Percentiles rank a stretch among this genome's conserved stretches.
Conservation (phyloP, 2,888 invertebrate genomes). For the Panopea generosa region DNA sequence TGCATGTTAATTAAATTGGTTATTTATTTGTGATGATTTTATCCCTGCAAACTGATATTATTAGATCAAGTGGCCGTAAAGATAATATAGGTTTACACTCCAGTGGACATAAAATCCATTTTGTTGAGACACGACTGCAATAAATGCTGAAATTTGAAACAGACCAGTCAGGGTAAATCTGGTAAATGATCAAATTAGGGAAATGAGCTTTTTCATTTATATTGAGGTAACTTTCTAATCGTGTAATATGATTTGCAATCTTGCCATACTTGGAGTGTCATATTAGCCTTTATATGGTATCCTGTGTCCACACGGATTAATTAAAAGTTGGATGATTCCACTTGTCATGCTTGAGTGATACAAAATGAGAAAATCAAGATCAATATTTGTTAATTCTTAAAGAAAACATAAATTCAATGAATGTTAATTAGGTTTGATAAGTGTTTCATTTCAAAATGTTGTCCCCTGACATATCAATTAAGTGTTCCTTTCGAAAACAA, state of each 20-base stretch:
- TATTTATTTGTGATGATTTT: neutral
- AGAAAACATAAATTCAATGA: too few relatives aligned
- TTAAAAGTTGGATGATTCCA: constrained; percentile 31
- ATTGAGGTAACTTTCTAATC: constrained; percentile 15
- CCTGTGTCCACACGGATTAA: constrained; percentile 24
- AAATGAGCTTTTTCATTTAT: constrained; percentile 15
- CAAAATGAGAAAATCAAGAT: too few relatives aligned
- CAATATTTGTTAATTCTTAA: too few relatives aligned
- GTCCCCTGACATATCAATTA: too few relatives aligned
- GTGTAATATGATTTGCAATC: constrained; percentile 14
- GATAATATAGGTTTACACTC: constrained; percentile 8
- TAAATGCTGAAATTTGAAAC: neutral
- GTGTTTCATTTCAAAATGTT: too few relatives aligned
- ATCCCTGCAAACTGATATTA: neutral
- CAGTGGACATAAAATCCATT: constrained; percentile 13
- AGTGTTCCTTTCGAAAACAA: too few relatives aligned
- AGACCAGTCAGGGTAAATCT: neutral
- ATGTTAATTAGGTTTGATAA: too few relatives aligned
- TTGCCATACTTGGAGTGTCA: constrained; percentile 5
- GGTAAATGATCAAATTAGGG: constrained; percentile 1
- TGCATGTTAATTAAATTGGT: too few relatives aligned
- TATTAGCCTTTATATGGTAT: constrained; percentile 43
- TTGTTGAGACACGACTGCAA: neutral
- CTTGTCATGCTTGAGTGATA: too few relatives aligned
- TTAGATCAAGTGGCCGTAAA: constrained; percentile 9